A percentile compares a stretch with the other conserved stretches of the same genome.
Conservation (phyloP, 2,113 vertebrate species). For the Choloepus hoffmanni region DNA sequence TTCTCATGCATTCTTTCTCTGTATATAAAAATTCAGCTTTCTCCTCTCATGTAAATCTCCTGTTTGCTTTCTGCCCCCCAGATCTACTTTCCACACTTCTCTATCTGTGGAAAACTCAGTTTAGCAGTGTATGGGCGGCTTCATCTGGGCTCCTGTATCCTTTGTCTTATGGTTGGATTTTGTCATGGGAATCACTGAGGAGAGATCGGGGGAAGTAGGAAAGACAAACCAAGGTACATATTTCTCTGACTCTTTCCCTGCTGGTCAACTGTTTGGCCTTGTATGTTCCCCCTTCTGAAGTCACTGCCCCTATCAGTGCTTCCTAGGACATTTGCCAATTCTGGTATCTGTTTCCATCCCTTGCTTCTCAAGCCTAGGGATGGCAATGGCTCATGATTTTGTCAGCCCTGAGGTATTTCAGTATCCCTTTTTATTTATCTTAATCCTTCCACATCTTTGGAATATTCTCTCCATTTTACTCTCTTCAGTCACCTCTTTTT, state of each 20-base stretch:
- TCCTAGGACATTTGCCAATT: background rate
- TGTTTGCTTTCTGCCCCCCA: background rate
- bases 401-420: background rate
- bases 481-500: background rate
- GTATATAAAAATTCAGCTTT: background rate
- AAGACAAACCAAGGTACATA: background rate
- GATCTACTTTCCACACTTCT: background rate
- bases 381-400: background rate
- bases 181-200: background rate
- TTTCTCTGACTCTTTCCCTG: background rate
- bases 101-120: too few species aligned
- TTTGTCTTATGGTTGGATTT: background rate
- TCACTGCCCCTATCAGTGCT: background rate
- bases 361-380: background rate
- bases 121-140: too few species aligned
- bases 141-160: too few species aligned
- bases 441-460: background rate
- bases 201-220: background rate
- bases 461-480: background rate
- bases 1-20: background rate
- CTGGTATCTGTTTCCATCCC: background rate
- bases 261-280: background rate
- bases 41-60: background rate
- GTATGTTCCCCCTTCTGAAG: background rate
- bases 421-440: background rate